Percentiles rank a stretch among this genome's conserved stretches.
Conservation (phyloP, 2,888 invertebrate species). For the Philereme vetulata region DNA sequence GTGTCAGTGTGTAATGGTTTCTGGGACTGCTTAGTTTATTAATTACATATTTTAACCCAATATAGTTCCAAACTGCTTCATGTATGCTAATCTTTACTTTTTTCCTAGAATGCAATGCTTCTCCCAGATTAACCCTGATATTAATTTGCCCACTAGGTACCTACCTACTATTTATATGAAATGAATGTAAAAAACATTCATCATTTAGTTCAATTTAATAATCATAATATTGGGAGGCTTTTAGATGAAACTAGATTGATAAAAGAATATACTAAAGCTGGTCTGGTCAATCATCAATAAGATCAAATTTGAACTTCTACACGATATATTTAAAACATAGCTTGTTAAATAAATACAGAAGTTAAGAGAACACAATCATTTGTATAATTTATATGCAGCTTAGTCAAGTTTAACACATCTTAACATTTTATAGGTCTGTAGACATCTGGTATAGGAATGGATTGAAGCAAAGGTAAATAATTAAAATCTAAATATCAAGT, state of each 20-base stretch:
- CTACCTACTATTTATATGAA: neutral
- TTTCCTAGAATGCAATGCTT: slow-evolving; percentile 70
- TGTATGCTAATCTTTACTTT: slow-evolving; percentile 39
- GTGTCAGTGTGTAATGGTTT: slow-evolving; percentile 63
- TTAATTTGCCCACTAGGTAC: slow-evolving; percentile 1
- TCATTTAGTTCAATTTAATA: neutral
- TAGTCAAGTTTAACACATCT: slow-evolving; percentile 13
- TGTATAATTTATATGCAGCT: too few species aligned
- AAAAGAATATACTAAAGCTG: too few species aligned
- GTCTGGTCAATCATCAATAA: too few species aligned
- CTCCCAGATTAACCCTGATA: slow-evolving; percentile 51
- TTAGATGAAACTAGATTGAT: too few species aligned
- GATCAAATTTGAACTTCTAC: too few species aligned
- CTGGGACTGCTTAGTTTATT: slow-evolving; percentile 54
- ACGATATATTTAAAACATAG: too few species aligned
- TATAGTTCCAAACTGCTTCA: slow-evolving; percentile 49
- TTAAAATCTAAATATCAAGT: neutral
- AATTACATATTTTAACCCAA: slow-evolving; percentile 15
- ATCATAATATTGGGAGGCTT: neutral
- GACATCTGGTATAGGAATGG: slow-evolving; percentile 53
- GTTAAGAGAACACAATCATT: too few species aligned
- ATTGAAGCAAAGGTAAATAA: slow-evolving; percentile 57
- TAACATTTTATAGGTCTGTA: slow-evolving; percentile 78
- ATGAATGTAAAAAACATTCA: neutral
- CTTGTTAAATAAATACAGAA: too few species aligned